Conservation (phyloP, 2,888 invertebrate species). For the Drosophila demipolita region DNA sequence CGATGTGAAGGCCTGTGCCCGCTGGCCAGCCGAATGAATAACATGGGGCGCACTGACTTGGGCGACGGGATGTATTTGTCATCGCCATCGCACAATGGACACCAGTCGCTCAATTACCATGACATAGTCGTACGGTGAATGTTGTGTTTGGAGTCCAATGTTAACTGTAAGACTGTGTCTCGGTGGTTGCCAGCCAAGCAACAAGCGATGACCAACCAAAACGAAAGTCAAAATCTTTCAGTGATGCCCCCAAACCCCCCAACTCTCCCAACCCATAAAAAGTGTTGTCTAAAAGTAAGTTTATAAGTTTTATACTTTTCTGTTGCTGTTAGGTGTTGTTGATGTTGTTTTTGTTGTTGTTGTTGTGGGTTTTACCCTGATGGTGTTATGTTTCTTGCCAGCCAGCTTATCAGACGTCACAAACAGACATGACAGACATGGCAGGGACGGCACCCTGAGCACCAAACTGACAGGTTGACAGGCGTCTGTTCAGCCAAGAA, state of each 20-base stretch:
- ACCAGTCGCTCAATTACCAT: constrained; percentile 80
- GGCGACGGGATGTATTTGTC: constrained; percentile 54
- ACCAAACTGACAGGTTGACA: constrained; percentile 74
- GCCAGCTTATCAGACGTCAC: constrained; percentile 68
- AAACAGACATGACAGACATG: constrained; percentile 53
- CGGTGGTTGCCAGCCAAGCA: constrained; percentile 80
- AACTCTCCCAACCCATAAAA: constrained; percentile 7
- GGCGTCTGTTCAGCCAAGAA: constrained; percentile 51
- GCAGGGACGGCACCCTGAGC: constrained; percentile 40
- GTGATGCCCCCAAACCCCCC: neutral
- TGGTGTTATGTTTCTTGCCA: constrained; percentile 30
- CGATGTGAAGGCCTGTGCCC: neutral
- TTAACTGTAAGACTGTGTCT: constrained; percentile 86
- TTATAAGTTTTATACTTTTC: constrained; percentile 28
- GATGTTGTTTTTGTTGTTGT: constrained; percentile 21
- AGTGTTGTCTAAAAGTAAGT: constrained; percentile 51
- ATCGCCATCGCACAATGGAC: constrained; percentile 10
- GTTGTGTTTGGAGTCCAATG: constrained; percentile 85
- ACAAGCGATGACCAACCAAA: constrained; percentile 26
- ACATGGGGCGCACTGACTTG: constrained; percentile 20
- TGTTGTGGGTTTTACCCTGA: constrained; percentile 8
- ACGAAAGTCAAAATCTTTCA: constrained; percentile 33
- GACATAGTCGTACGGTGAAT: constrained; percentile 86
- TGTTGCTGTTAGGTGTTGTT: constrained; percentile 25
- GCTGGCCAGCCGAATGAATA: neutral